Conservation (phyloP, 2,888 invertebrate genomes). For the Xestia ashworthii region DNA sequence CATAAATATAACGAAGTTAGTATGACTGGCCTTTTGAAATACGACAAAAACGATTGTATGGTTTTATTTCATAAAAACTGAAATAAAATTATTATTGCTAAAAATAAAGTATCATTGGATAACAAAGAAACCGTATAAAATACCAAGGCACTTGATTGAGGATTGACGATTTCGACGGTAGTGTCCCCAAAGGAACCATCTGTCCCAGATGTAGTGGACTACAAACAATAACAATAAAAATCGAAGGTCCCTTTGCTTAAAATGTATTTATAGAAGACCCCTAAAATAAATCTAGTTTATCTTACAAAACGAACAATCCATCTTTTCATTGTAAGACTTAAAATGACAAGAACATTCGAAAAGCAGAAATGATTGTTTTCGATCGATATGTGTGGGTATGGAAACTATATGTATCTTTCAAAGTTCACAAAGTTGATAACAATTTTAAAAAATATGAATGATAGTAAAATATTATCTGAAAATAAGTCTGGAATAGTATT, state of each 20-base stretch:
- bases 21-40: neutral
- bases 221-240: slow-evolving; percentile 54
- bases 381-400: neutral
- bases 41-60: neutral
- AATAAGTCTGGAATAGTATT: neutral
- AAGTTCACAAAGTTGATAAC: neutral
- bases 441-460: neutral
- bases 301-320: neutral
- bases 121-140: slow-evolving; percentile 44
- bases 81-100: neutral
- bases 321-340: neutral
- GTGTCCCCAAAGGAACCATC: slow-evolving; percentile 49
- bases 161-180: slow-evolving; percentile 43
- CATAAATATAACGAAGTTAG: neutral
- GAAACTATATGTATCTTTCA: neutral
- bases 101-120: slow-evolving; percentile 32
- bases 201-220: slow-evolving; percentile 47
- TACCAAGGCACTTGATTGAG: slow-evolving; percentile 44
- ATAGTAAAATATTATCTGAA: neutral
- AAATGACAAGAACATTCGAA: neutral
- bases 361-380: neutral
- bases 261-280: slow-evolving; percentile 26
- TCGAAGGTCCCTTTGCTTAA: slow-evolving; percentile 24
- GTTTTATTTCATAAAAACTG: neutral
- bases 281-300: slow-evolving; percentile 22